Evolutionary conservation across 2,797 vertebrate genomes (phyloP), one percentile per base, ranked within the genome.

Genomic region (Ambastaia sidthimunki): DNA sequence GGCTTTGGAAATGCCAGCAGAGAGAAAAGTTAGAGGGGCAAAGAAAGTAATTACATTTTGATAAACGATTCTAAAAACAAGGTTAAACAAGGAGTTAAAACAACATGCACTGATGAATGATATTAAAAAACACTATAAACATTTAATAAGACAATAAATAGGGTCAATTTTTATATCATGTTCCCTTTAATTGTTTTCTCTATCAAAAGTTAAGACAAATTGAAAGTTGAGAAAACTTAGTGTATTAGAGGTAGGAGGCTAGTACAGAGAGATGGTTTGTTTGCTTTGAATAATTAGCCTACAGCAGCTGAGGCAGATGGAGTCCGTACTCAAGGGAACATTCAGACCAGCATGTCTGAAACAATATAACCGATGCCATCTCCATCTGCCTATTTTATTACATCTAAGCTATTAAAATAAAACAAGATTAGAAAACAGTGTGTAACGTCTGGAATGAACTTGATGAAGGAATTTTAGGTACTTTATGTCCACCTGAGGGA

Each of bases 221-320:
- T 69, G 76, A 80, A 73, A 72, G 67, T 79, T 72, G 60, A 18
- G 50, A 21, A 28, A 23, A n/a, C 6, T 15, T 16, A 37, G 31
- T 12, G 16, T 73, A 25, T 60, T 25, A 48, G 59, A 50, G 19
- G 31, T 57, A 52, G 67, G 87, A 90, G 90, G 89, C 84, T 66
- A 79, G 87, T 84, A 90, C 88, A 90, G 90, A 92, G 87, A 88
- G 87, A 91, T 89, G 87, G 88, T 91, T 90, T 93, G 91, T 93
- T 94, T 94, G 90, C 89, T 90, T 87, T 91, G 87, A 87, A 91
- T 93, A 93, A 93, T 93, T 92, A 93, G 90, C 91, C 87, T 90
- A 90, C 89, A 91, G 92, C 90, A 88, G 88, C 67, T 19, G 87
- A 92, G 88, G 91, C 91, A 93, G 91, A 91, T 92, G 92, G 62